Base-by-base conservation (phyloP, 2,113 vertebrate genomes). In the Rhabdornis inornatus region DNA sequence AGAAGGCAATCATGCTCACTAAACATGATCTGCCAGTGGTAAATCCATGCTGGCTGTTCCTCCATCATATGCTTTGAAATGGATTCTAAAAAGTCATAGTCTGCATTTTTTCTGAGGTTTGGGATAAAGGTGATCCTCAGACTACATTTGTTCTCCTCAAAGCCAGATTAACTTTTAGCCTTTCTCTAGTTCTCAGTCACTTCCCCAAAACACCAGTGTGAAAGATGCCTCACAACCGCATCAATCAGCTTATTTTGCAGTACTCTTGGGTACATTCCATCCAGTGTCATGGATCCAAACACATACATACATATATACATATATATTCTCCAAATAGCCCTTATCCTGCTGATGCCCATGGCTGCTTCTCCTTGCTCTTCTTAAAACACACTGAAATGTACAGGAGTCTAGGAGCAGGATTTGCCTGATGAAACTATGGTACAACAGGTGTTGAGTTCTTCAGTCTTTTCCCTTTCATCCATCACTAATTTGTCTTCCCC, bases 171-270 rank as follows among this genome's bases (percentile, higher is more conserved):
- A 40, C 33, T 72, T 92, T 87, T 20, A 80, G 44, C 17, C 17
- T 68, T 89, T 53, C 22, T 72, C 23, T 50, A 68, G 22, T 21
- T 35, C 25, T 86, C 24, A 83, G n/a, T n/a, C 10, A 71, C 7
- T 39, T 66, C 6, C 6, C 3, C 3, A 33, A 68, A 76, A 68
- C 3, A 25, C 11, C 59, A 87, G 20, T 19, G 17, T 15, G 39
- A 64, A 0, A 64, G 10, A 10, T 47, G 33, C 10, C 35, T 72
- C 33, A 56, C 10, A 68, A 40, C 13, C 0, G 0, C 47, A 80
- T 37, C 6, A 1, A 23, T 12, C 23, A 71, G 66, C 9, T 39
- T 55, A 13, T 80, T 52, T 42, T 56, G 61, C 49, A 50, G 39
- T 15, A 70, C 22, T 9, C 4, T 70, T 71, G 31, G 7, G 9